Evolutionary conservation across 2,113 vertebrate species (phyloP).

Genomic region (Chamaetylas fuelleborni): DNA sequence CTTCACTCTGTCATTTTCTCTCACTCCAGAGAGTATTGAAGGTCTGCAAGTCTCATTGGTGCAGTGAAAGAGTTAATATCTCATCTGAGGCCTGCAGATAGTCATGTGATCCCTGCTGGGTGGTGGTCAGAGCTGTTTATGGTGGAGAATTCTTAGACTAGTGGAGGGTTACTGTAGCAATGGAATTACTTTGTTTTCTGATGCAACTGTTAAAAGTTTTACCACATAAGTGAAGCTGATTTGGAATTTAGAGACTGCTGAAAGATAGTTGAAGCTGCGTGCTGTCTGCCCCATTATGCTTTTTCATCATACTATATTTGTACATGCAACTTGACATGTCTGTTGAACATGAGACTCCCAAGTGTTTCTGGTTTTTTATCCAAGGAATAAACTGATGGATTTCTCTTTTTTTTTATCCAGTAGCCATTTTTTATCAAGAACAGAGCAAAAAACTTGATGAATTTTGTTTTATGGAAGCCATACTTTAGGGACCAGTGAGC

Average conservation of each 20-base stretch:
- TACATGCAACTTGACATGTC: fast-evolving
- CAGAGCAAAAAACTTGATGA: neutral
- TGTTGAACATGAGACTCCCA: neutral
- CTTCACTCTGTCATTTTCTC: too few relatives aligned
- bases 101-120: too few relatives aligned
- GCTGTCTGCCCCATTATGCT: neutral
- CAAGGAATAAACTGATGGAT: neutral
- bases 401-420: neutral
- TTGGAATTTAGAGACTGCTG: neutral
- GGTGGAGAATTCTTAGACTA: neutral
- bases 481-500: neutral
- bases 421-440: neutral
- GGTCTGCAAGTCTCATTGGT: too few relatives aligned
- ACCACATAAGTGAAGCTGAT: neutral
- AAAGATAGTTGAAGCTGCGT: neutral
- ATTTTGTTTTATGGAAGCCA: neutral
- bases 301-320: neutral
- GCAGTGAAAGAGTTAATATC: too few relatives aligned
- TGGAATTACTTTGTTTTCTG: neutral
- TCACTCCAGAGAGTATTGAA: too few relatives aligned
- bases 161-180: neutral
- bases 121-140: too few relatives aligned
- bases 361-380: neutral
- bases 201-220: neutral
- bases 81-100: too few relatives aligned